Base-by-base conservation (phyloP, 2,888 invertebrate species). In the Chrysotoxum bicinctum region DNA sequence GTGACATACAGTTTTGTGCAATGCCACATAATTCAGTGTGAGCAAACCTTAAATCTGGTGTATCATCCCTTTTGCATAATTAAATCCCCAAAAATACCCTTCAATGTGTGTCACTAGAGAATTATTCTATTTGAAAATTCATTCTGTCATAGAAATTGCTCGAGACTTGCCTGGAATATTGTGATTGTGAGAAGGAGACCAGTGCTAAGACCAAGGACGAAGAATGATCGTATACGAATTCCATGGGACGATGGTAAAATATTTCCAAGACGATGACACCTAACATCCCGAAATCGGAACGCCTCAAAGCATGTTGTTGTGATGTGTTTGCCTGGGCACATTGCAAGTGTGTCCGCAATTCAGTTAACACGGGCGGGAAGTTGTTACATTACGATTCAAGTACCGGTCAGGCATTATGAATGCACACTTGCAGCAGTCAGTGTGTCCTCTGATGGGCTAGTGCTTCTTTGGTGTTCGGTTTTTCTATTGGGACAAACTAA, bases 231-330 rank as follows among this genome's bases (percentile, higher is more conserved):
- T 58, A 19, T 23, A 35, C 6, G 16, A 12, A 58, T 58, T 60
- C 35, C 16, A 37, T 52, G 45, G 16, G 72, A 19, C 19, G 60
- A 69, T n/a, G 48, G 80, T 21, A 43, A 77, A 81, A 77, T 81
- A 81, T 73, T 68, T 85, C 43, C 76, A 81, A 85, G 85, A 85
- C 70, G 85, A 85, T 81, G 85, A 85, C 85, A 85, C 81, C 81
- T 85, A 85, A 81, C 81, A 81, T 76, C 73, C 76, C 80, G 48
- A 50, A 66, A 32, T 21, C 58, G 66, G 81, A 69, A 76, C 12
- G 45, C 72, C 68, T 56, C 37, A 40, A 48, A 73, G 81, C 76
- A 77, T 85, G 77, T 85, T 79, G 50, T 73, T 40, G 19, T 50
- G 35, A 58, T 58, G 30, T 45, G 73, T 68, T 21, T 64, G 43